These are phyloP conservation scores for Drosophila serrata DNA, from an alignment of 1,140 invertebrate species.

Conservation along the genomic window DNA sequence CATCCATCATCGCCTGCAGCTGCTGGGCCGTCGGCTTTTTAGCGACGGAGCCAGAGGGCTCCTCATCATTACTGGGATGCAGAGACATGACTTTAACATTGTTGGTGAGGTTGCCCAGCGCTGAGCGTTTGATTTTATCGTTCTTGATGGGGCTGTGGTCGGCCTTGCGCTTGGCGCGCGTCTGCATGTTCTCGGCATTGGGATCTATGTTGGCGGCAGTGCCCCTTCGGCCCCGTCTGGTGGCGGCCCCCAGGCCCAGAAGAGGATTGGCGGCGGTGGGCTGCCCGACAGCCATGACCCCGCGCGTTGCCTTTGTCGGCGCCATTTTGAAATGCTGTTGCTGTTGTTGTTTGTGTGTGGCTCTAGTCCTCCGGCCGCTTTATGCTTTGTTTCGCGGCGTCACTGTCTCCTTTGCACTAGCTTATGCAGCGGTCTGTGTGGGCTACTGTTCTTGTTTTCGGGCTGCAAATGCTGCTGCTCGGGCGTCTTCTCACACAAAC, in stretches of 20 bases:
- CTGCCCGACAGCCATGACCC: constrained; percentile 40
- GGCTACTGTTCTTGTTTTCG: not conserved
- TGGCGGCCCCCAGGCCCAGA: constrained; percentile 38
- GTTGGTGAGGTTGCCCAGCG: constrained; percentile 90
- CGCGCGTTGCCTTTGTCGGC: constrained; percentile 74
- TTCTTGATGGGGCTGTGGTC: constrained; percentile 84
- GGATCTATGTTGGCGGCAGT: constrained; percentile 58
- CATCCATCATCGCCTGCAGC: constrained; percentile 59
- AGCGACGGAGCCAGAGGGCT: constrained; percentile 25
- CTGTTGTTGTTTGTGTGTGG: constrained; percentile 23
- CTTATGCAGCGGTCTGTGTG: no score
- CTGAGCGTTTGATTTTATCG: constrained; percentile 87
- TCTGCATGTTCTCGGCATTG: constrained; percentile 73
- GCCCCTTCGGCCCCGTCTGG: constrained; percentile 84
- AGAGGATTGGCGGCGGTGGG: constrained; percentile 58
- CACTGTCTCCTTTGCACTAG: constrained; percentile 20
- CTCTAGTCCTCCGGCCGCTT: constrained; percentile 28
- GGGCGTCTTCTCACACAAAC: constrained; percentile 32
- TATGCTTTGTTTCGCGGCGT: constrained; percentile 25
- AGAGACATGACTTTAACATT: constrained; percentile 82
- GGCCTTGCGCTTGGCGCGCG: constrained; percentile 82
- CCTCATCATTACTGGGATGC: constrained; percentile 60
- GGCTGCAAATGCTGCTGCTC: constrained; percentile 6
- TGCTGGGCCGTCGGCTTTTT: constrained; percentile 72
- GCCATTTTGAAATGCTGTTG: constrained; percentile 77